A percentile compares a stretch with the other conserved stretches of the same genome.
phyloP scores from a whole-genome alignment of 1,140 invertebrate species.

The Hyposmocoma kahamanoa region DNA sequence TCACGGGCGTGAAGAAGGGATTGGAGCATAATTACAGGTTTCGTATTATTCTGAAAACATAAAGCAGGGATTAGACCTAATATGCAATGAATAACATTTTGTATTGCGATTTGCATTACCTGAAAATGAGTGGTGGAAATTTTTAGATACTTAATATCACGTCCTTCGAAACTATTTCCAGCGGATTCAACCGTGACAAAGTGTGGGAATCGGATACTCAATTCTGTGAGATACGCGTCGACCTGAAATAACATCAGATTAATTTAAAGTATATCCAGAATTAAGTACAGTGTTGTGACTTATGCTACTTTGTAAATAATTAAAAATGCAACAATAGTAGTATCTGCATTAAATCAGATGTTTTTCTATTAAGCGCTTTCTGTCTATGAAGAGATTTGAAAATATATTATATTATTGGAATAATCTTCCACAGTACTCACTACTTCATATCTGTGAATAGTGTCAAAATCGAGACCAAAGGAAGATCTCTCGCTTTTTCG shows the following conservation, averaged over 20 bases:
- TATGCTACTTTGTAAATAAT: too few relatives aligned
- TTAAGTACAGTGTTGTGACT: too few relatives aligned
- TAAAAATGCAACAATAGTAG: too few relatives aligned
- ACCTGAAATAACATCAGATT: slow-evolving; percentile 72
- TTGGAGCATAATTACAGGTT: slow-evolving; percentile 43
- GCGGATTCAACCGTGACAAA: slow-evolving; percentile 56
- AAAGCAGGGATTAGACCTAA: too few relatives aligned
- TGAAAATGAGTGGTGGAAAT: slow-evolving; percentile 74
- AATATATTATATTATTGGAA: too few relatives aligned
- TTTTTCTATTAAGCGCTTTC: too few relatives aligned
- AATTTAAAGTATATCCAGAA: too few relatives aligned
- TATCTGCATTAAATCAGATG: too few relatives aligned
- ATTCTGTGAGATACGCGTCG: slow-evolving; percentile 64
- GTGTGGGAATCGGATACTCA: slow-evolving; percentile 58
- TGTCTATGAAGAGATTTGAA: too few relatives aligned
- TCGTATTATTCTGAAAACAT: slow-evolving; percentile 26
- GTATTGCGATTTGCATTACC: too few relatives aligned
- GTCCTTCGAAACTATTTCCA: slow-evolving; percentile 66
- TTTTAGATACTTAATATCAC: slow-evolving; percentile 71
- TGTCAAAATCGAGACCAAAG: slow-evolving; percentile 73
- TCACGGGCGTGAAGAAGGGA: slow-evolving; percentile 74
- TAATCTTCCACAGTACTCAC: too few relatives aligned
- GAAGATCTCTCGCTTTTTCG: background rate
- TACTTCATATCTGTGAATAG: slow-evolving; percentile 24
- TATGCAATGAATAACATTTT: too few relatives aligned